Evolutionary conservation across 2,797 vertebrate genomes (phyloP).

Genomic region (Masticophis lateralis): DNA sequence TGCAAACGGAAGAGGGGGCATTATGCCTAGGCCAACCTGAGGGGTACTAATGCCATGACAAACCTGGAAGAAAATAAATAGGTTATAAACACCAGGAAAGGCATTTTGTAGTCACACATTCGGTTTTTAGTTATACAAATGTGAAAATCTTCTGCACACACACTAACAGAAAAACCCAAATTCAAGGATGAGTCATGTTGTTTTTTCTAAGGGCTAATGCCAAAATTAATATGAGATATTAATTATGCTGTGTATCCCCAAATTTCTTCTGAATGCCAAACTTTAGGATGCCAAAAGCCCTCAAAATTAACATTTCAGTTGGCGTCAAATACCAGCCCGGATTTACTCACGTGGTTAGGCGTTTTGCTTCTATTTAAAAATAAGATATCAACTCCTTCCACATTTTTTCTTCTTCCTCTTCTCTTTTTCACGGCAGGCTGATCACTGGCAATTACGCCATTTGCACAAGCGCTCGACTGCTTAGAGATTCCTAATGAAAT

Average conservation of each 20-base stretch:
- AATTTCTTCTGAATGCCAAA: too few species aligned
- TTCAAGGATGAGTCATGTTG: neutral
- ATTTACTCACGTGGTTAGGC: slow-evolving; percentile 81
- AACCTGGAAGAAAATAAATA: slow-evolving; percentile 70
- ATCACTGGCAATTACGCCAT: slow-evolving; percentile 81
- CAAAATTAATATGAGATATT: neutral
- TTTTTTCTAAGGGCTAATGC: neutral
- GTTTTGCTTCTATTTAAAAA: slow-evolving; percentile 86
- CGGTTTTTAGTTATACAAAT: neutral
- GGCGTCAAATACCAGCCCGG: neutral
- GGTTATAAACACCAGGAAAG: slow-evolving; percentile 6
- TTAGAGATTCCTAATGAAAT: slow-evolving; percentile 73
- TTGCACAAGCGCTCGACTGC: slow-evolving; percentile 80
- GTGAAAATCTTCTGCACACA: neutral
- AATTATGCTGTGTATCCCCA: neutral
- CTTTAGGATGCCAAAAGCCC: neutral
- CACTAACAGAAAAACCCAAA: neutral
- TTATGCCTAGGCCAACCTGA: slow-evolving; percentile 74
- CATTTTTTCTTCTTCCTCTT: slow-evolving; percentile 94
- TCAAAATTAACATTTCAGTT: neutral
- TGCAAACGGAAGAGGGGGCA: slow-evolving; percentile 65
- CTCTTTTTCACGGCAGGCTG: slow-evolving; percentile 90
- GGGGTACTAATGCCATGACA: slow-evolving; percentile 80
- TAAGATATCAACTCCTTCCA: slow-evolving; percentile 92
- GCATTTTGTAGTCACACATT: neutral